A percentile compares a stretch with the other conserved stretches of the same genome.
phyloP scores from a whole-genome alignment of 2,888 invertebrate species.

The Tortrix viridana region DNA sequence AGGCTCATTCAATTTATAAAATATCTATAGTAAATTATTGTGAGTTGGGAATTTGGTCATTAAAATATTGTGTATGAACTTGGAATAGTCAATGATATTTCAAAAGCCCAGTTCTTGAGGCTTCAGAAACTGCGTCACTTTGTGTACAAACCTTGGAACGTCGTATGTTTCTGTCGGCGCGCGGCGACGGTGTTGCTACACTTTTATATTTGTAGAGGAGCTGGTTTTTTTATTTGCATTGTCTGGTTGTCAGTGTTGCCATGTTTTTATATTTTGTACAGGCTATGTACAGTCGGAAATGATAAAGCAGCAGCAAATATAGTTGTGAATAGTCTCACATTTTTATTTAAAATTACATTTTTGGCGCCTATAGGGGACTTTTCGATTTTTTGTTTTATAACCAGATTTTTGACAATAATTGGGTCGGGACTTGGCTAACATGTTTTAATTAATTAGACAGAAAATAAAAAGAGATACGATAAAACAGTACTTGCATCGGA shows the following conservation, averaged over 20 bases:
- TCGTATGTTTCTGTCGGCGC: neutral
- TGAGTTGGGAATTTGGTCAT: no score
- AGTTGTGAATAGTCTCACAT: neutral
- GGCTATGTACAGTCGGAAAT: neutral
- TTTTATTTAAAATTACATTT: neutral
- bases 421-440: no score
- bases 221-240: conserved; percentile 30
- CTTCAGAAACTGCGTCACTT: conserved; percentile 11
- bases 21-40: no score
- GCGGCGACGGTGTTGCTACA: conserved; percentile 30
- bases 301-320: neutral
- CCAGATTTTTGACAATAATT: no score
- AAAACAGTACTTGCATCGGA: no score
- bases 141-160: conserved; percentile 21
- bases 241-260: conserved; percentile 5
- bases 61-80: no score
- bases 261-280: neutral
- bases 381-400: no score
- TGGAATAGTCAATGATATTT: no score
- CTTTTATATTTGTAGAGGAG: conserved; percentile 6
- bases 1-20: no score
- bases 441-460: no score
- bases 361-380: neutral
- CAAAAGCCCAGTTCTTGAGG: neutral
- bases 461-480: no score